Base-by-base conservation (phyloP, 1,140 invertebrate species). In the Druon quercuslanigerum region DNA sequence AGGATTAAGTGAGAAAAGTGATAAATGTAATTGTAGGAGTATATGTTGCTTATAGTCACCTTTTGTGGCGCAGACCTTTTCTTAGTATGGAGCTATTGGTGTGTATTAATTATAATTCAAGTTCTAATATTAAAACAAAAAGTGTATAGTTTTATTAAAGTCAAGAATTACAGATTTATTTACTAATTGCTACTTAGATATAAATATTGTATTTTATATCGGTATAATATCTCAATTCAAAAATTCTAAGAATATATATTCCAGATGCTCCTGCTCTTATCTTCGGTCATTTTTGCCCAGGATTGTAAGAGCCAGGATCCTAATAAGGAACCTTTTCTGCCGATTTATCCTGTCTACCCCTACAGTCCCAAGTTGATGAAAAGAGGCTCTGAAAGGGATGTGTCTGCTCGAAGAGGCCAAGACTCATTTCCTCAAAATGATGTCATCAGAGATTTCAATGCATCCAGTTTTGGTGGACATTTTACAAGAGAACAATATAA, bases 281-380 rank as follows among this genome's bases (percentile, higher is more conserved):
- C 86, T 8, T 80, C 85, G 19, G 66, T 80, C 52, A 85, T 90
- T 13, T 82, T 86, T 13, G 86, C 84, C 0, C 87, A 89, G 19
- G 79, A 72, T 4, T 84, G 82, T 40, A 77, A 83, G 19, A 79
- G 16, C 16, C 78, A 77, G 77, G 87, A 88, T 66, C 84, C 87
- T 0, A 91, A 90, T 56, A 83, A 90, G 50, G 87, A 91, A 25
- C 90, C 90, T 7, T 91, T 91, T 57, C 78, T 91, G n/a, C 90
- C 90, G 17, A 91, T 91, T 77, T 85, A 87, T 74, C 88, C 90
- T 3, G 74, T 86, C 16, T 91, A 88, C 72, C 88, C 90, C 0
- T 90, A 91, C 78, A 90, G 79, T 80, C 87, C 87, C 1, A 91
- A 91, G 51, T 60, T 91, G 73, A 87, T 89, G 52, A 91, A 91